Conservation (phyloP, 1,140 invertebrate genomes). For the Pseudomyrmex gracilis region DNA sequence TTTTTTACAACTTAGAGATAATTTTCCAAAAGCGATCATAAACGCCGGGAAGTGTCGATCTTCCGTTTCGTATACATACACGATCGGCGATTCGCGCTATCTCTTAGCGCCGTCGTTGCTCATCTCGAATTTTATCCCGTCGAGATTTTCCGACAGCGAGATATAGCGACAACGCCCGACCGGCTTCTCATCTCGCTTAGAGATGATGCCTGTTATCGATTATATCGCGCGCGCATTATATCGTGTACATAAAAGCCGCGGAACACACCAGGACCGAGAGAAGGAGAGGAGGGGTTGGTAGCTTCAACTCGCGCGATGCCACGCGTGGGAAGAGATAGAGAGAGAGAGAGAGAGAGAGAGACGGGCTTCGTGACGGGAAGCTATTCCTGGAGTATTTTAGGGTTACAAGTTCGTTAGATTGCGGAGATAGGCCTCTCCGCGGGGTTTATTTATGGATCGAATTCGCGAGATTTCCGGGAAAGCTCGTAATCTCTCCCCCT, state of each 20-base stretch:
- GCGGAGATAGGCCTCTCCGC: conserved; percentile 65
- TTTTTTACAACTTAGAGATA: neutral
- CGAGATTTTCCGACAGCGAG: conserved; percentile 57
- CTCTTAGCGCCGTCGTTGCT: conserved; percentile 28
- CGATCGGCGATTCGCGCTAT: conserved; percentile 38
- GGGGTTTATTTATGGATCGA: conserved; percentile 72
- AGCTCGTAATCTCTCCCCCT: conserved; percentile 50
- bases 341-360: conserved; percentile 32
- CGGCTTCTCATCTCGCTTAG: conserved; percentile 60
- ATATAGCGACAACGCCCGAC: conserved; percentile 65
- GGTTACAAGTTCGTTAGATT: conserved; percentile 73
- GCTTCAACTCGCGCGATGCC: conserved; percentile 14
- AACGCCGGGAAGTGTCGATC: conserved; percentile 8
- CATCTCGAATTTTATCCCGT: conserved; percentile 50
- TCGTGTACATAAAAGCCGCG: conserved; percentile 64
- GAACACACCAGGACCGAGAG: neutral
- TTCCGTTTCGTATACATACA: neutral
- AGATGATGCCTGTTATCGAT: conserved; percentile 63
- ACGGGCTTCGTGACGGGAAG: conserved; percentile 72
- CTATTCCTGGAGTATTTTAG: conserved; percentile 72
- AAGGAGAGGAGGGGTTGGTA: neutral
- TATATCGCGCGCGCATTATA: conserved; percentile 67
- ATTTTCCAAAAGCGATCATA: neutral
- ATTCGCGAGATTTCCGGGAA: conserved; percentile 72
- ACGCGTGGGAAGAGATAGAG: neutral